phyloP scores from a whole-genome alignment of 2,113 vertebrate species.

The Poecile atricapillus region DNA sequence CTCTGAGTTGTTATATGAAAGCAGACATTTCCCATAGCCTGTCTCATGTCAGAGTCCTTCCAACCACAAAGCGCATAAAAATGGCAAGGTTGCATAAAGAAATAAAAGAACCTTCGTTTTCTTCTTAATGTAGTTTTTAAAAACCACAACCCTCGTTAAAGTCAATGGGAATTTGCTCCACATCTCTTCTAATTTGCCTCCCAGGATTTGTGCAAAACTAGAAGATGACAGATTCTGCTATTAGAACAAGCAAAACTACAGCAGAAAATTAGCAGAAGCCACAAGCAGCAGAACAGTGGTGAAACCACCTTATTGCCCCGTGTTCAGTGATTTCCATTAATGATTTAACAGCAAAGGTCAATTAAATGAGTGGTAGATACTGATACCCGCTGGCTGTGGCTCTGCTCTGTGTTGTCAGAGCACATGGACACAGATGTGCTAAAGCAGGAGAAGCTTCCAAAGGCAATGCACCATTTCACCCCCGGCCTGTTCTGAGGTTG shows the following conservation, averaged over 20 bases:
- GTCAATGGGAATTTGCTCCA: background rate
- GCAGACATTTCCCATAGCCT: background rate
- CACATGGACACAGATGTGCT: background rate
- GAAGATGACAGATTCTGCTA: background rate
- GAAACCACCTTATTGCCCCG: background rate
- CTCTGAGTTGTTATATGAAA: background rate
- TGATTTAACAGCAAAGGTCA: background rate
- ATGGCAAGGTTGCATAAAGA: background rate
- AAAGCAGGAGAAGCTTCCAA: background rate
- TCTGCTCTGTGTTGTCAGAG: background rate
- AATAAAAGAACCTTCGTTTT: background rate
- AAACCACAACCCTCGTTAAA: background rate
- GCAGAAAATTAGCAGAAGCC: conserved; percentile 4
- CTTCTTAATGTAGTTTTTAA: background rate
- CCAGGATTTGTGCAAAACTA: background rate
- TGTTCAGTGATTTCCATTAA: background rate
- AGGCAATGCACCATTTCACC: background rate
- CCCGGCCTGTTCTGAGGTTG: background rate
- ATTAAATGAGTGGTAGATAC: background rate
- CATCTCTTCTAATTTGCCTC: background rate
- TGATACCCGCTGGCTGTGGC: background rate
- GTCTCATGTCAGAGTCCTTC: background rate
- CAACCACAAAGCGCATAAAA: background rate
- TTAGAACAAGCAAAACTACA: background rate
- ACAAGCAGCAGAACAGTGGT: background rate